Conservation (phyloP, 2,888 invertebrate species). For the Nemapogon koenigi region DNA sequence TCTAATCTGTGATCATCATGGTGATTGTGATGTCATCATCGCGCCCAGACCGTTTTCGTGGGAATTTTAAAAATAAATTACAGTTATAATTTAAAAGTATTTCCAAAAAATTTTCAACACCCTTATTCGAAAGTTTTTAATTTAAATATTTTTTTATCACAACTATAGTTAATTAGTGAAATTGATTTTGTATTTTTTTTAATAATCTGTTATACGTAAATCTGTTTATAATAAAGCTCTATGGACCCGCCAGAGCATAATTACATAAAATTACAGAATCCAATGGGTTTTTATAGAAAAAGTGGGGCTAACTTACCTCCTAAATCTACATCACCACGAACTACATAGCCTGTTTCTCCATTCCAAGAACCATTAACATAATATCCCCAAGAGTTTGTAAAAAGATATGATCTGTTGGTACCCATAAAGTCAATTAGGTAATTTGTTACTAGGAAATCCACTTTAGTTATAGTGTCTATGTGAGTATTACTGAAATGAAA, state of each 20-base stretch:
- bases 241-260: constrained; percentile 14
- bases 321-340: constrained; percentile 31
- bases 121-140: too few relatives aligned
- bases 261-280: not conserved
- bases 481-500: constrained; percentile 25
- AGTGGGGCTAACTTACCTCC: constrained; percentile 23
- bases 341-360: constrained; percentile 36
- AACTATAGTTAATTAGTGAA: too few relatives aligned
- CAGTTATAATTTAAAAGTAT: too few relatives aligned
- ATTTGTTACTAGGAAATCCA: constrained; percentile 23
- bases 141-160: too few relatives aligned
- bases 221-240: too few relatives aligned
- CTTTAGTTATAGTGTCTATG: constrained; percentile 25
- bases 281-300: not conserved
- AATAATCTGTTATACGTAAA: too few relatives aligned
- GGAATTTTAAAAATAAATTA: too few relatives aligned
- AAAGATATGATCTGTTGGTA: constrained; percentile 25
- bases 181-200: too few relatives aligned
- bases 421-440: constrained; percentile 35
- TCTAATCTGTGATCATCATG: too few relatives aligned
- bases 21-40: too few relatives aligned
- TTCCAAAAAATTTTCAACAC: too few relatives aligned
- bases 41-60: too few relatives aligned
- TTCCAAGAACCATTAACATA: constrained; percentile 33
- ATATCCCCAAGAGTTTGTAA: constrained; percentile 37